phyloP scores from a whole-genome alignment of 2,113 vertebrate genomes.

The Siphamia tubifer region DNA sequence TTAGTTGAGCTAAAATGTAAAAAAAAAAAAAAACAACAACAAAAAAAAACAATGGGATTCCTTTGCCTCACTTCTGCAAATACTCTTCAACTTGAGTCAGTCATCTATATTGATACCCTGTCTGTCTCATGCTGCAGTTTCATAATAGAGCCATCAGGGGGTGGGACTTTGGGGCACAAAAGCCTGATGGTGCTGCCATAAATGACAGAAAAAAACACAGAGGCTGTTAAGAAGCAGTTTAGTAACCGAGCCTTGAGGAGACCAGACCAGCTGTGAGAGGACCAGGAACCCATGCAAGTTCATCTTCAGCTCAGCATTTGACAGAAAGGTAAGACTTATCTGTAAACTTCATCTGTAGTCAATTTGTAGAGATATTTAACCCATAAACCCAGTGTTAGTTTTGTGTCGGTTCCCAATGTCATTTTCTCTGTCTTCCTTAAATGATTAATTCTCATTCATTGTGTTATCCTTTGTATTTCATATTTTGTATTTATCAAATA shows the following conservation, averaged over 20 bases:
- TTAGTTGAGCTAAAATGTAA: no score
- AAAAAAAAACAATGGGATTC: not conserved
- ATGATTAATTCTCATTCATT: no score
- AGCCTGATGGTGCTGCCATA: slow-evolving; percentile 29
- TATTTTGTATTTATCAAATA: no score
- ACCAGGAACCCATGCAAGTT: not conserved
- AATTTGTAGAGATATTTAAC: not conserved
- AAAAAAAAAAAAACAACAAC: no score
- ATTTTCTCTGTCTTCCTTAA: no score
- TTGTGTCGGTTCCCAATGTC: no score
- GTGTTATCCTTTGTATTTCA: no score
- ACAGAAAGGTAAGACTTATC: slow-evolving; percentile 26
- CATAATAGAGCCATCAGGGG: slow-evolving; percentile 55
- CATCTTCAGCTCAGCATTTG: not conserved
- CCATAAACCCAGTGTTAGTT: no score
- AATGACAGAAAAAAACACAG: slow-evolving; percentile 45
- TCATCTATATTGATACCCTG: slow-evolving; percentile 44
- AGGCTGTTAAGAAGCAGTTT: not conserved
- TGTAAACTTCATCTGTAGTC: not conserved
- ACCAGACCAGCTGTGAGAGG: slow-evolving; percentile 23
- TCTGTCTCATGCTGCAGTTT: slow-evolving; percentile 44
- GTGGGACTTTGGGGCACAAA: slow-evolving; percentile 62
- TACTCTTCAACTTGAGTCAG: not conserved
- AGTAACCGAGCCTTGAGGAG: slow-evolving; percentile 11
- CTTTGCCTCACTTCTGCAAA: slow-evolving; percentile 8